These are phyloP conservation scores for Microctenopoma lineatum DNA, from an alignment of 2,797 vertebrate genomes.

Conservation along the genomic window DNA sequence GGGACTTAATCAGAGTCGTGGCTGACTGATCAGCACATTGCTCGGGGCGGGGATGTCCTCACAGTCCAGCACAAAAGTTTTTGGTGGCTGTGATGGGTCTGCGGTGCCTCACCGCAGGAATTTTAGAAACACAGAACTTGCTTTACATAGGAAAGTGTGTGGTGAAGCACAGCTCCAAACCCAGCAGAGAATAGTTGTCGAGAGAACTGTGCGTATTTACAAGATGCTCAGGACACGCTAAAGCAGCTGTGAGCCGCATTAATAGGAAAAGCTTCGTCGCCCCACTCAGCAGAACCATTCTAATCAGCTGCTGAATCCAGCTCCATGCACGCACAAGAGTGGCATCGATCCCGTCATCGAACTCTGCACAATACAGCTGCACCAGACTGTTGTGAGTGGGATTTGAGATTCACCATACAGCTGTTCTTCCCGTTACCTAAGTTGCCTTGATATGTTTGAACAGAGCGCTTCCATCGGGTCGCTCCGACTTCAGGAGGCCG, in stretches of 20 bases:
- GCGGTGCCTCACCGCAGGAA: conserved; percentile 28
- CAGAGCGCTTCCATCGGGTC: conserved; percentile 31
- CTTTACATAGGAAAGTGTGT: conserved; percentile 24
- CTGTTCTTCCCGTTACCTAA: conserved; percentile 5
- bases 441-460: conserved; percentile 39
- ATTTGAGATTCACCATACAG: neutral
- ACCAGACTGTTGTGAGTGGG: neutral
- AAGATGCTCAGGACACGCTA: neutral
- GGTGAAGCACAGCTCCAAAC: neutral
- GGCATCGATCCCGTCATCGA: neutral
- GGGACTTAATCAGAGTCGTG: conserved; percentile 61
- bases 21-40: conserved; percentile 46
- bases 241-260: conserved; percentile 3
- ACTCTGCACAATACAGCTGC: too few relatives aligned
- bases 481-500: conserved; percentile 22
- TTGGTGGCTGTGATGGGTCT: conserved; percentile 29
- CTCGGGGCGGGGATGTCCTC: conserved; percentile 61
- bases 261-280: neutral
- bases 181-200: neutral
- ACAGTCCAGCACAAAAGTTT: conserved; percentile 37
- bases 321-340: neutral
- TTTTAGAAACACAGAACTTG: neutral
- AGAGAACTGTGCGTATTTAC: neutral
- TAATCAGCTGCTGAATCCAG: too few relatives aligned
- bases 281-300: neutral